Percentiles rank a stretch among this genome's conserved stretches.
These are phyloP conservation scores for Thereva unica DNA, from an alignment of 2,888 invertebrate species.

Conservation along the genomic window DNA sequence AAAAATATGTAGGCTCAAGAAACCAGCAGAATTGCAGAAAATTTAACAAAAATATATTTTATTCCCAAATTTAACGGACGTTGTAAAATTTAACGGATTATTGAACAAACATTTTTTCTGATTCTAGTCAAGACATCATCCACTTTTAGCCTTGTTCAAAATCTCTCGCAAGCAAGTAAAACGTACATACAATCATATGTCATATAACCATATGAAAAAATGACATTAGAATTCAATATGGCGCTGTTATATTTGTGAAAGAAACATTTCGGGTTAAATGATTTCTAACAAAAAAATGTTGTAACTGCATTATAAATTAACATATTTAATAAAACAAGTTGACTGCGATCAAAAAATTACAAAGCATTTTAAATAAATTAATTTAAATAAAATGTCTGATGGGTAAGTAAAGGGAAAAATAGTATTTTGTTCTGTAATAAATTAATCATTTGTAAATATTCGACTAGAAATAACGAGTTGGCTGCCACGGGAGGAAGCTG, in stretches of 20 bases:
- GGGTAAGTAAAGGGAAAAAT: conserved; percentile 29
- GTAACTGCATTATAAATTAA: too few species aligned
- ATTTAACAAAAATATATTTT: too few species aligned
- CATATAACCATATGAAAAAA: conserved; percentile 2
- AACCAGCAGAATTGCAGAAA: too few species aligned
- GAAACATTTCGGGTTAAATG: conserved; percentile 31
- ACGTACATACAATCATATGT: background rate
- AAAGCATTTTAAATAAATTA: too few species aligned
- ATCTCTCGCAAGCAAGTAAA: background rate
- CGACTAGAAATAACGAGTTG: conserved; percentile 6
- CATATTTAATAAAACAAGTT: too few species aligned
- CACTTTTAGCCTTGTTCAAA: background rate
- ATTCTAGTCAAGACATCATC: background rate
- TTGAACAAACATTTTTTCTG: too few species aligned
- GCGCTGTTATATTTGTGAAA: conserved; percentile 38
- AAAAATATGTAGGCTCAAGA: too few species aligned
- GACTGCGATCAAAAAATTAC: too few species aligned
- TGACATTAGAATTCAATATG: conserved; percentile 38
- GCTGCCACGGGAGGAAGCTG: conserved; percentile 56
- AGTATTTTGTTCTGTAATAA: conserved; percentile 5
- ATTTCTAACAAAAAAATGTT: background rate
- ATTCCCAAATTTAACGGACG: too few species aligned
- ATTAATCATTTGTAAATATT: background rate
- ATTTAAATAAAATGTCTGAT: conserved; percentile 26
- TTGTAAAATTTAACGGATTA: too few species aligned